Conservation (phyloP, 2,113 vertebrate species). For the Formicarius rufipectus region DNA sequence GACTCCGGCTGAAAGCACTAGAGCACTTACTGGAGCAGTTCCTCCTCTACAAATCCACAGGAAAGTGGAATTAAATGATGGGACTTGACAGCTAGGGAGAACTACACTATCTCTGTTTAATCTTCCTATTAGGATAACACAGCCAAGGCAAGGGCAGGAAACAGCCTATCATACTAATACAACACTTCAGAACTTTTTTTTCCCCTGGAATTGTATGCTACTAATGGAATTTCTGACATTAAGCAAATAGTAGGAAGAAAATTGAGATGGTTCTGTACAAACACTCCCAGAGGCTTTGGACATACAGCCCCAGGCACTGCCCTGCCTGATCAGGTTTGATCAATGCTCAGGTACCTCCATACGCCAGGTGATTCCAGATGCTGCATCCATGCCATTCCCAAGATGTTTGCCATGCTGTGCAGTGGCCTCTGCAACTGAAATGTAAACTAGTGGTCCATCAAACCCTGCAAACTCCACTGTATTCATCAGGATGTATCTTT, state of each 20-base stretch:
- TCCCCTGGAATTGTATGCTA: neutral
- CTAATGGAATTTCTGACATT: neutral
- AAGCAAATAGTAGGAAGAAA: neutral
- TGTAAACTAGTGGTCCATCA: neutral
- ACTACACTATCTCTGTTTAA: constrained; percentile 1
- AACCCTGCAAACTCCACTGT: neutral
- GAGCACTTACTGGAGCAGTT: neutral
- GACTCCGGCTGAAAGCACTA: neutral
- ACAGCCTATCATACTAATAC: neutral
- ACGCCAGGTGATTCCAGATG: neutral
- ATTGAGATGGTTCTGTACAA: neutral
- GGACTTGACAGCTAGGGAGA: neutral
- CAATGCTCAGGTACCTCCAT: neutral
- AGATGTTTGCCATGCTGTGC: rapidly evolving
- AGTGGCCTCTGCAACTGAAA: neutral
- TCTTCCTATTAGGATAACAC: constrained; percentile 5
- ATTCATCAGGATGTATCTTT: neutral
- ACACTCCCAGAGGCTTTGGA: neutral
- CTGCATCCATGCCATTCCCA: neutral
- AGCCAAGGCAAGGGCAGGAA: neutral
- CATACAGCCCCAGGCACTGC: neutral
- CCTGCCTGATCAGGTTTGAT: neutral
- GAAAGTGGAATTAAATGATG: constrained; percentile 56
- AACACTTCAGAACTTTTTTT: neutral
- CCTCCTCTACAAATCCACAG: constrained; percentile 26